phyloP scores from a whole-genome alignment of 2,888 invertebrate species.

The Acronicta alni region DNA sequence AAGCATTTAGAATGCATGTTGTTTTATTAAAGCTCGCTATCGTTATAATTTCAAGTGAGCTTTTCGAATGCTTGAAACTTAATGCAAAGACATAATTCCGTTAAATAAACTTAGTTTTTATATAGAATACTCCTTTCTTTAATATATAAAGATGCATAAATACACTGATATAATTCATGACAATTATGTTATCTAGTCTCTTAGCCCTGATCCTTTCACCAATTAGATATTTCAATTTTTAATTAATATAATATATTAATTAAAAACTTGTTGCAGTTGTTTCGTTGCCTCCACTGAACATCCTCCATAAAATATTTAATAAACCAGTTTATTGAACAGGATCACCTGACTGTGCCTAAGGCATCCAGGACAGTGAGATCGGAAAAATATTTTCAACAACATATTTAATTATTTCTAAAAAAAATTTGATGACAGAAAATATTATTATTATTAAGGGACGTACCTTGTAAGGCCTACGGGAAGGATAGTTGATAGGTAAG shows the following conservation, averaged over 20 bases:
- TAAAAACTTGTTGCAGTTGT: constrained; percentile 46
- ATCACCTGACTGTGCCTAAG: constrained; percentile 69
- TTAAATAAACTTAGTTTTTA: too few relatives aligned
- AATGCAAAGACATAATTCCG: background rate
- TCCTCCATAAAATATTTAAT: constrained; percentile 79
- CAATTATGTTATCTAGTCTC: background rate
- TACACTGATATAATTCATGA: background rate
- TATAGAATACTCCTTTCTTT: background rate
- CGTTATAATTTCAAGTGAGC: background rate
- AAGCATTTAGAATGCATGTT: constrained; percentile 12
- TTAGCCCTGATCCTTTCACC: too few relatives aligned
- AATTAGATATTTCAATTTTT: background rate
- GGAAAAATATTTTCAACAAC: constrained; percentile 55
- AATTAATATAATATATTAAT: constrained; percentile 31
- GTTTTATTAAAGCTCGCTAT: constrained; percentile 5
- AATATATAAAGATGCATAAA: background rate
- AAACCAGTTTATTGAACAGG: constrained; percentile 82
- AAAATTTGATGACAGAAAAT: background rate
- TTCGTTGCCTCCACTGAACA: constrained; percentile 61
- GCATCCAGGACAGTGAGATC: constrained; percentile 58
- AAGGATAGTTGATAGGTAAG: constrained; percentile 63
- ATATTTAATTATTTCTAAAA: constrained; percentile 30
- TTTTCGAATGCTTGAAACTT: constrained; percentile 1
- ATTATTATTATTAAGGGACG: constrained; percentile 56
- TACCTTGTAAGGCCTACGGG: constrained; percentile 72